Percentiles rank a stretch among this genome's conserved stretches.
Conservation (phyloP, 2,113 vertebrate species). For the Zosterops japonicus region DNA sequence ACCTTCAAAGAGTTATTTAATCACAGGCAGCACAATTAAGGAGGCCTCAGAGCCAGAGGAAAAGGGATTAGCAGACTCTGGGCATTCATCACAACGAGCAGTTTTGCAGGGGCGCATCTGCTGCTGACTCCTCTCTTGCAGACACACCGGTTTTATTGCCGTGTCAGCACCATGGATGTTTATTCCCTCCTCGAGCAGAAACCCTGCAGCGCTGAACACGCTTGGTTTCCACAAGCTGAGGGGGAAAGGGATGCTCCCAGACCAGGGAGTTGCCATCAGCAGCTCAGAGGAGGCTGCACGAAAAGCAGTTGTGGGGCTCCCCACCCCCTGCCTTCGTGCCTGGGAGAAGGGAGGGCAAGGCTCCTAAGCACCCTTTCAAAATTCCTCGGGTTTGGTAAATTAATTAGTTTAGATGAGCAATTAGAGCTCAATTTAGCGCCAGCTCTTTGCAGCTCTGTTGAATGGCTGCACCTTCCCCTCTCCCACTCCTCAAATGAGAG, state of each 20-base stretch:
- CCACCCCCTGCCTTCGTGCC: accelerated
- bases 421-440: not conserved
- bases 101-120: constrained; percentile 44
- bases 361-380: not conserved
- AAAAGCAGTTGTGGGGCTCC: not conserved
- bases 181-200: not conserved
- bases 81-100: not conserved
- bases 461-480: not conserved
- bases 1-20: not conserved
- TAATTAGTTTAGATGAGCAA: not conserved
- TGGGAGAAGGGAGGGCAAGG: not conserved
- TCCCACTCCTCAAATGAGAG: not conserved
- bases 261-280: not conserved
- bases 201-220: not conserved
- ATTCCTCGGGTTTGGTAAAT: not conserved
- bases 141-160: constrained; percentile 23
- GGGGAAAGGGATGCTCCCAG: not conserved
- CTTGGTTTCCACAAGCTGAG: not conserved
- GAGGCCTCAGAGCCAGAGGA: not conserved
- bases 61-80: constrained; percentile 2
- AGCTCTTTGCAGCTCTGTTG: not conserved
- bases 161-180: constrained; percentile 25
- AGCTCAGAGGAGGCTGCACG: not conserved
- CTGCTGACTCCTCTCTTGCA: constrained; percentile 45
- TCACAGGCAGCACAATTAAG: not conserved